Conservation (phyloP, 1,140 invertebrate species). For the Diploscapter pachys region DNA sequence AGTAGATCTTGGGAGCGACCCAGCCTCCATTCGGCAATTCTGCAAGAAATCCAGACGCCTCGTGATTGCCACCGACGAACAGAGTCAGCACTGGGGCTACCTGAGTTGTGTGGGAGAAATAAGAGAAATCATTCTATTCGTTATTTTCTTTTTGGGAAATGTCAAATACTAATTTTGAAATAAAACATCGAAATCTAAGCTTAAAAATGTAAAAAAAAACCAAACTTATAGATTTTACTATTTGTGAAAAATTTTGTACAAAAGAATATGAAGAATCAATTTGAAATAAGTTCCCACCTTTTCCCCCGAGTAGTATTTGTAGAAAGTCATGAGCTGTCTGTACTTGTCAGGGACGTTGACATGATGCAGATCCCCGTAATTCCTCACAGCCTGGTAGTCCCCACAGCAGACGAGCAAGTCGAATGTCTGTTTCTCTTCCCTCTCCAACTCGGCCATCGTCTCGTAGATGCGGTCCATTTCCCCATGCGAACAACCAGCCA, state of each 20-base stretch:
- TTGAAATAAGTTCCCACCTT: slow-evolving; percentile 60
- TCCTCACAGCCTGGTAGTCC: slow-evolving; percentile 78
- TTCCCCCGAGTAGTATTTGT: slow-evolving; percentile 92
- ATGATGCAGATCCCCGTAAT: slow-evolving; percentile 69
- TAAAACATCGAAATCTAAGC: too few relatives aligned
- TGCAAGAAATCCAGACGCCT: slow-evolving; percentile 92
- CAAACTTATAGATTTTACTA: too few relatives aligned
- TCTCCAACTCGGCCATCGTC: slow-evolving; percentile 61
- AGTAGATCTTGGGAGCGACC: slow-evolving; percentile 97
- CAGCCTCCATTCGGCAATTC: slow-evolving; percentile 94
- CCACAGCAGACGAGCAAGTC: slow-evolving; percentile 93
- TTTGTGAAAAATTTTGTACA: too few relatives aligned
- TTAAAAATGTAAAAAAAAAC: too few relatives aligned
- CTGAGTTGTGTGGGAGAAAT: slow-evolving; percentile 28
- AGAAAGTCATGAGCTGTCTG: slow-evolving; percentile 83
- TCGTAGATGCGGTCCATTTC: slow-evolving; percentile 88
- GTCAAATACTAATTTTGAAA: too few relatives aligned
- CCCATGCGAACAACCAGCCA: slow-evolving; percentile 96
- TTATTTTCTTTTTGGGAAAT: too few relatives aligned
- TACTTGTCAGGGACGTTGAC: slow-evolving; percentile 93
- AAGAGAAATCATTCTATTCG: too few relatives aligned
- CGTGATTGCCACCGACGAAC: slow-evolving; percentile 97
- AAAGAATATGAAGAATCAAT: too few relatives aligned
- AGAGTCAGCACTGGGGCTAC: slow-evolving; percentile 82
- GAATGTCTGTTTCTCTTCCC: slow-evolving; percentile 68